Evolutionary conservation across 92 coral and sea anemone genomes (phyloP).

Genomic region (Diadumene lineata): DNA sequence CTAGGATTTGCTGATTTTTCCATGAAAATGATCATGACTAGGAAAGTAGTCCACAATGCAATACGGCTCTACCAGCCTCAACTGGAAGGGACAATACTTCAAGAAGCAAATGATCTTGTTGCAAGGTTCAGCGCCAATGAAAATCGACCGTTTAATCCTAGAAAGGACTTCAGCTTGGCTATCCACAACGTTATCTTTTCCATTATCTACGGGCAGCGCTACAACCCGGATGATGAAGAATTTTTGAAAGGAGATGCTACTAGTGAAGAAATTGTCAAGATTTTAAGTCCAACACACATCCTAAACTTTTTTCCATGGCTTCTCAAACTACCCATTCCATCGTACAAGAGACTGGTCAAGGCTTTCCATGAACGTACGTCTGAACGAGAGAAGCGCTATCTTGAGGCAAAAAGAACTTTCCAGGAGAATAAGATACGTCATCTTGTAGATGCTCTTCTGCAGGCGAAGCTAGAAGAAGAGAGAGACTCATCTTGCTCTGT

Average conservation of each 20-base stretch:
- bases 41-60: slow-evolving; percentile 66
- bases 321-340: slow-evolving; percentile 10
- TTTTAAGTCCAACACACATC: slow-evolving; percentile 7
- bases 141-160: slow-evolving; percentile 55
- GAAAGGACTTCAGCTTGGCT: slow-evolving; percentile 51
- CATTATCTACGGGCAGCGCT: slow-evolving; percentile 53
- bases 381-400: slow-evolving; percentile 20
- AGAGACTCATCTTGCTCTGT: slow-evolving; percentile 11
- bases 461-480: slow-evolving; percentile 32
- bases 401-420: slow-evolving; percentile 19
- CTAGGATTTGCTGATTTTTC: slow-evolving; percentile 62
- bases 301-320: slow-evolving; percentile 28
- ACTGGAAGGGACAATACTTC: slow-evolving; percentile 45
- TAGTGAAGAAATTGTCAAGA: neutral
- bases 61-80: slow-evolving; percentile 64
- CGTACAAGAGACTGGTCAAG: neutral
- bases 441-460: slow-evolving; percentile 29
- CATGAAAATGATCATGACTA: slow-evolving; percentile 31
- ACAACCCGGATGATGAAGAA: slow-evolving; percentile 14
- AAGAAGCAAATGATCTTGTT: slow-evolving; percentile 60
- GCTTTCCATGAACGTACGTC: neutral
- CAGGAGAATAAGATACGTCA: slow-evolving; percentile 36
- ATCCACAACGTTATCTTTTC: slow-evolving; percentile 62
- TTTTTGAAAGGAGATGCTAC: neutral
- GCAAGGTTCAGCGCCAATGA: slow-evolving; percentile 32